Percentiles rank a stretch among this genome's conserved stretches.
phyloP scores from a whole-genome alignment of 2,888 invertebrate species.

The Ectemnius lituratus region DNA sequence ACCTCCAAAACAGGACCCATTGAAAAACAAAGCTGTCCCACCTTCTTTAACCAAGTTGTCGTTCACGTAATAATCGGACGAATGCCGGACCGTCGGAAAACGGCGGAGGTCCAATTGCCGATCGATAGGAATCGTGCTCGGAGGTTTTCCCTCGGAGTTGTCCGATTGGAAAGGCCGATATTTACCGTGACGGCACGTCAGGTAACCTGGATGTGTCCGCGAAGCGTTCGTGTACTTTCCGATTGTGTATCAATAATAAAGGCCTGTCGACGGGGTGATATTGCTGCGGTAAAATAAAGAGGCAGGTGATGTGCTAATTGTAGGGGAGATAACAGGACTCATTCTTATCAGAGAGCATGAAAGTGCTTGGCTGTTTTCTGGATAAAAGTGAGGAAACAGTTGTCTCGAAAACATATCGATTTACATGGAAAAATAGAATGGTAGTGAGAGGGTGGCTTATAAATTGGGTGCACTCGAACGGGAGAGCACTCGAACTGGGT shows the following conservation, averaged over 20 bases:
- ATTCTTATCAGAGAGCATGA: no score
- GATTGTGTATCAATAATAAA: not conserved
- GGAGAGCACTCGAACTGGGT: slow-evolving; percentile 36
- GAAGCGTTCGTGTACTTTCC: not conserved
- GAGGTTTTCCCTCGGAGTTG: slow-evolving; percentile 18
- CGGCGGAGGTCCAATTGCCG: slow-evolving; percentile 23
- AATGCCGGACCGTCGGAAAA: no score
- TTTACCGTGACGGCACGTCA: no score
- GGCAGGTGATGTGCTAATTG: not conserved
- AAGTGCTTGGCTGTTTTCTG: no score
- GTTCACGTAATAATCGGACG: no score
- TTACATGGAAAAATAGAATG: no score
- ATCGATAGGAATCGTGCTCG: slow-evolving; percentile 33
- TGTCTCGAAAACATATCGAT: no score
- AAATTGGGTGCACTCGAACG: slow-evolving; percentile 35
- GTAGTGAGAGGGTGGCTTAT: slow-evolving; percentile 9
- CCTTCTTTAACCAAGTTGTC: no score
- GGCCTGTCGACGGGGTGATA: not conserved
- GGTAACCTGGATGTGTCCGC: no score
- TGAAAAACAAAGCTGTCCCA: no score
- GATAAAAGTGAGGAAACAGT: no score
- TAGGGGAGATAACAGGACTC: not conserved
- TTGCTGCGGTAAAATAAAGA: not conserved
- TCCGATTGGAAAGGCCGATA: not conserved
- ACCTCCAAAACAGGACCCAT: no score